Conservation (phyloP, 2,113 vertebrate species). For the Ammodytes dubius region DNA sequence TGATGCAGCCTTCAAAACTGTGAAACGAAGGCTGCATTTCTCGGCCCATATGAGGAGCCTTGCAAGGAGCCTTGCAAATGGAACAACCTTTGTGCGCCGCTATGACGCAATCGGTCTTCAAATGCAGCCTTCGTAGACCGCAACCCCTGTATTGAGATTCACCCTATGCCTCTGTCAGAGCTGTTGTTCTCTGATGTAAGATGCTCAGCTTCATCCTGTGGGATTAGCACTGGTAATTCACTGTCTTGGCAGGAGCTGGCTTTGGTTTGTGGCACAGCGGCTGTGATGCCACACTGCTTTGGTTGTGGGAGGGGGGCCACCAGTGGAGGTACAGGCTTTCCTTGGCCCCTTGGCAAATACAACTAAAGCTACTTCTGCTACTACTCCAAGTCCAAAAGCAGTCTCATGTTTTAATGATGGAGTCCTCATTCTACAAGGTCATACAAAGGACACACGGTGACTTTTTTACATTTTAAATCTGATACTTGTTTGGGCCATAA, state of each 20-base stretch:
- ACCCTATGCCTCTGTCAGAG: constrained; percentile 41
- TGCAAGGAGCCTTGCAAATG: too few species aligned
- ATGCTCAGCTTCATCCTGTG: constrained; percentile 62
- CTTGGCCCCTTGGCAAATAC: constrained; percentile 2
- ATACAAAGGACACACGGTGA: not conserved
- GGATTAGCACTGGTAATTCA: constrained; percentile 74
- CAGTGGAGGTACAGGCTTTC: not conserved
- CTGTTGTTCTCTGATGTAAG: constrained; percentile 70
- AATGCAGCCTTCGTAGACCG: too few species aligned
- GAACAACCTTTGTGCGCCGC: too few species aligned
- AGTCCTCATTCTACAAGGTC: not conserved
- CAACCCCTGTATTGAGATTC: too few species aligned
- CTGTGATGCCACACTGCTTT: constrained; percentile 11
- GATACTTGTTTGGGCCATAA: too few species aligned
- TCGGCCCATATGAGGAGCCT: too few species aligned
- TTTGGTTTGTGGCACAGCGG: constrained; percentile 19
- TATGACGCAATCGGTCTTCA: too few species aligned
- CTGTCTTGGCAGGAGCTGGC: constrained; percentile 53
- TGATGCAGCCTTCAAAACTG: too few species aligned
- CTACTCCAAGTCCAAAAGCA: too few species aligned
- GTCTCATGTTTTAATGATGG: too few species aligned
- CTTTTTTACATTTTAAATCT: too few species aligned
- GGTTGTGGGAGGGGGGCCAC: not conserved
- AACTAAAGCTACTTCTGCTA: not conserved
- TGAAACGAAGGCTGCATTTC: too few species aligned